Evolutionary conservation across 2,113 vertebrate genomes (phyloP).

Genomic region (Poicephalus meyeri): DNA sequence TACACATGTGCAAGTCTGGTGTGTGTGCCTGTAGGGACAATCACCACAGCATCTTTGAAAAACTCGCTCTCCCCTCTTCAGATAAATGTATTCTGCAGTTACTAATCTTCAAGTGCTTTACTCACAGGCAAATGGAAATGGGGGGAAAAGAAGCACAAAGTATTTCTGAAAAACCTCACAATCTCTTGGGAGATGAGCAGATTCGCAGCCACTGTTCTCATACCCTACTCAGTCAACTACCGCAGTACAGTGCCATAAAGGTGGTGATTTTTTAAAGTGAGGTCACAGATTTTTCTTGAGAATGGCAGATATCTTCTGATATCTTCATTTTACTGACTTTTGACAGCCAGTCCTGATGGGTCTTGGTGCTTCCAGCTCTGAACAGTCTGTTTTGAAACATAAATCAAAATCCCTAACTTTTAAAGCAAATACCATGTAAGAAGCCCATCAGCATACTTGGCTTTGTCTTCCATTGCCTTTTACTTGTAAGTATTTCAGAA

Average conservation of each 20-base stretch:
- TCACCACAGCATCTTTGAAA: neutral
- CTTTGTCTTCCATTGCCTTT: neutral
- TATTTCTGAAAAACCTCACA: neutral
- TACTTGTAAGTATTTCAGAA: neutral
- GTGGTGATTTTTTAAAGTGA: neutral
- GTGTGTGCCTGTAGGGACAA: neutral
- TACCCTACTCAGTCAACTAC: neutral
- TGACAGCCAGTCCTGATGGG: neutral
- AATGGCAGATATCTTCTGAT: neutral
- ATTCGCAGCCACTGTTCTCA: neutral
- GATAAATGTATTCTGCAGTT: neutral
- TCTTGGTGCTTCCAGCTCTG: neutral
- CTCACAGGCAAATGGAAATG: neutral
- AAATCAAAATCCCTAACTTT: neutral
- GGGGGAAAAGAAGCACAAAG: neutral
- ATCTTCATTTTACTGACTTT: neutral
- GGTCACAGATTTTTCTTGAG: neutral
- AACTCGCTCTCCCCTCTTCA: neutral
- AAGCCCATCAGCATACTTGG: neutral
- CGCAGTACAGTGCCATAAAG: neutral
- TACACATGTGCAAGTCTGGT: rapidly evolving
- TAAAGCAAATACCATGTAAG: neutral
- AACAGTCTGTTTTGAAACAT: neutral
- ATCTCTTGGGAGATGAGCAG: neutral
- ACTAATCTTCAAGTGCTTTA: neutral